Base-by-base conservation (phyloP, 2,797 vertebrate species). In the Ptychadena robeensis region DNA sequence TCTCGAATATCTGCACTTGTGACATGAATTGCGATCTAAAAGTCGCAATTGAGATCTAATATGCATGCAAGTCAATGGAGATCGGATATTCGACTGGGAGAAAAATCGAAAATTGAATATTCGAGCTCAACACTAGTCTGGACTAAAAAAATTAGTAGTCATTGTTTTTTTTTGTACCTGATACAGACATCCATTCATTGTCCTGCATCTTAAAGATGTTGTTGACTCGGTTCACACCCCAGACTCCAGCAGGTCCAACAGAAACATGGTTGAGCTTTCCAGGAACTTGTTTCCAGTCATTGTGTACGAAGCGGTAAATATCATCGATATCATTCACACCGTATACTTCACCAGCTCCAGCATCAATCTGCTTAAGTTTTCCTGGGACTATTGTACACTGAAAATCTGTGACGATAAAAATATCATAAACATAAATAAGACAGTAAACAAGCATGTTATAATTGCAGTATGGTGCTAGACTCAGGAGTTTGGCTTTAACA, bases 201-300 rank as follows among this genome's bases (percentile, higher is more conserved):
- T 31, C 48, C 10, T 74, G 34, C 5, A 76, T 10, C 14, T 61
- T 81, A 25, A 61, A 80, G 9, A 85, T 30, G 28, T n/a, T 61
- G 5, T 53, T 0, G 8, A 14, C 30, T 3, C 10, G 57, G 76
- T 79, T 44, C 1, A 44, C 82, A 9, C 70, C 71, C 65, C 64
- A 85, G 30, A 85, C 4, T 30, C 66, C 66, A 4, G n/a, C 57
- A n/a, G 53, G 48, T 32, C 77, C 70, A 9, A 61, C 64, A 9
- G 68, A 67, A 71, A 67, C 4, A 67, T 67, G 65, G 9, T 22
- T 9, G 1, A 67, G 65, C 6, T 67, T 31, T 34, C 65, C 65
- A 22, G 78, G 48, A 3, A 85, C 0, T 8, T 80, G 30, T 1
- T 1, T 10, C 72, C 37, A 67, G 7, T 22, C 9, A 10, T 9